Percentiles rank a stretch among this genome's conserved stretches.
These are phyloP conservation scores for Phyllostomus discolor DNA, from an alignment of 2,113 vertebrate genomes.

Conservation along the genomic window DNA sequence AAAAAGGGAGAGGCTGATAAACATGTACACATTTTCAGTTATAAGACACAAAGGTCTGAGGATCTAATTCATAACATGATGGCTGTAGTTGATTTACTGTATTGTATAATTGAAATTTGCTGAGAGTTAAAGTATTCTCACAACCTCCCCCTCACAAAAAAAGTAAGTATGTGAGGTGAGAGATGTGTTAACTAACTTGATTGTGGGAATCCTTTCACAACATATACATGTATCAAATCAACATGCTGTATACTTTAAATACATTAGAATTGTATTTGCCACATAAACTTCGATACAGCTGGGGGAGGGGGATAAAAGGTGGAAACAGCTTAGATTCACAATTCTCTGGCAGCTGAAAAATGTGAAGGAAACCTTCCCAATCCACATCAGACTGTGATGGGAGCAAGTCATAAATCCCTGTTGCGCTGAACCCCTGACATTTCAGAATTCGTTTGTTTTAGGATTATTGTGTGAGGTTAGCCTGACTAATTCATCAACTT, in stretches of 20 bases:
- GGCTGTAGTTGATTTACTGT: no score
- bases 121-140: not conserved
- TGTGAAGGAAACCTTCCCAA: not conserved
- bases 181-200: no score
- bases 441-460: not conserved
- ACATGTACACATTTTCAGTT: not conserved
- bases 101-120: not conserved
- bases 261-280: not conserved
- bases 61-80: not conserved
- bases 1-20: not conserved
- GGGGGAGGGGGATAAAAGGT: not conserved
- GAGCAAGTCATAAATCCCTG: not conserved
- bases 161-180: not conserved
- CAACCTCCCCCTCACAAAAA: not conserved
- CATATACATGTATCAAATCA: not conserved
- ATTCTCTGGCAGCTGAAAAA: not conserved
- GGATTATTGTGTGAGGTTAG: not conserved
- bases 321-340: not conserved
- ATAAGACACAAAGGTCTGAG: not conserved
- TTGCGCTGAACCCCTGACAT: not conserved
- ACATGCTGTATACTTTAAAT: not conserved
- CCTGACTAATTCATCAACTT: not conserved
- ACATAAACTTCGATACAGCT: not conserved
- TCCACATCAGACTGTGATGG: not conserved
- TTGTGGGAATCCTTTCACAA: not conserved